Evolutionary conservation across 2,797 vertebrate genomes (phyloP), one percentile per base, ranked within the genome.

Genomic region (Lerista edwardsae): DNA sequence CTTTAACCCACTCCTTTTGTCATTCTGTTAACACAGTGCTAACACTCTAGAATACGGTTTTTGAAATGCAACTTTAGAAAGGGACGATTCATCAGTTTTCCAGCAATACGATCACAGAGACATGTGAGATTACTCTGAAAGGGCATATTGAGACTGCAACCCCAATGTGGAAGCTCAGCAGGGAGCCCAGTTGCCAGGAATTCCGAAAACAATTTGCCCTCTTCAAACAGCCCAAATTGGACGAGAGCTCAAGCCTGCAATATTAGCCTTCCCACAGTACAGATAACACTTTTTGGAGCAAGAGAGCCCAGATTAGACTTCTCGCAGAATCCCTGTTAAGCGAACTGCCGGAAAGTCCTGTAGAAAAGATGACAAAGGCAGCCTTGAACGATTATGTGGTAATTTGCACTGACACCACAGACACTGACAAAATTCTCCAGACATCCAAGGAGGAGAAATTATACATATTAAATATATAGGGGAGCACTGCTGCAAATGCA

Each of bases 371-470:
- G 44, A 86, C 25, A 25, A 87, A 91, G 72, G n/a, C 68, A 72
- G 62, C 57, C 88, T 80, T 36, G 39, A 83, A 25, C 2, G 80
- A 90, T 90, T 89, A 55, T 75, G 47, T 78, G 57, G 72, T 84
- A 86, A 87, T 91, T 87, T 88, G 68, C 44, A 34, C 62, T 81
- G 76, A 86, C 74, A 62, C 64, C 88, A 79, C 51, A 80, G 15
- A 29, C 80, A 68, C 25, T 83, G 79, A 79, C 75, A 79, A 86
- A 87, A 86, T 87, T 34, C 44, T 1, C 1, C 44, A 76, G 36
- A n/a, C 72, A 69, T 74, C 76, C 91, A 83, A 91, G 81, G n/a
- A 36, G 88, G 5, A 88, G 21, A 41, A 88, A 84, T 83, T 82
- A 82, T 39, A 87, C 82, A 87, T 83, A n/a, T 83, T 14, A 82